Percentiles rank a stretch among this genome's conserved stretches.
phyloP scores from a whole-genome alignment of 2,797 vertebrate species.

The Aplochiton taeniatus region DNA sequence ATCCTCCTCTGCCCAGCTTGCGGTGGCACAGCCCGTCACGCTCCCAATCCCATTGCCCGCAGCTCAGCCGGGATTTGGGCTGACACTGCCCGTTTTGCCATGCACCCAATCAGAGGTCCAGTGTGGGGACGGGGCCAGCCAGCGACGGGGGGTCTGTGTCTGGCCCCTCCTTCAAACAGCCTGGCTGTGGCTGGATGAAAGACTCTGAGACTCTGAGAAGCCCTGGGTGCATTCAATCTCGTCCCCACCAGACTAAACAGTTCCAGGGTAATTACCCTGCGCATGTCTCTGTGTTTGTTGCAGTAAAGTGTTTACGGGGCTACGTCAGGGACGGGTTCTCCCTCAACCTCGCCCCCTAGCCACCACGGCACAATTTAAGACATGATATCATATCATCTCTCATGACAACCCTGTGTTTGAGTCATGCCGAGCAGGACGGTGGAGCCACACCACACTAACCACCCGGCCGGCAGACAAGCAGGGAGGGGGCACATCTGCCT shows the following conservation, averaged over 20 bases:
- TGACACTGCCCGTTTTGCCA: slow-evolving; percentile 33
- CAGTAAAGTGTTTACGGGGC: neutral
- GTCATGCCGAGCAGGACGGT: slow-evolving; percentile 4
- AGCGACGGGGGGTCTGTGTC: too few relatives aligned
- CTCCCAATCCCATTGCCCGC: slow-evolving; percentile 40
- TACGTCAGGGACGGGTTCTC: too few relatives aligned
- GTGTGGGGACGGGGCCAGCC: neutral
- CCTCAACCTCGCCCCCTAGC: too few relatives aligned
- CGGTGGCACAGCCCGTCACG: slow-evolving; percentile 28
- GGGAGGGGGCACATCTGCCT: slow-evolving; percentile 9
- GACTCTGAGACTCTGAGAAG: too few relatives aligned
- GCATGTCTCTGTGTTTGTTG: too few relatives aligned
- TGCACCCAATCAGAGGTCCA: slow-evolving; percentile 1
- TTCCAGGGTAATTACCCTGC: too few relatives aligned
- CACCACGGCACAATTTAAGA: too few relatives aligned
- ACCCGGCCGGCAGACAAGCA: slow-evolving; percentile 9
- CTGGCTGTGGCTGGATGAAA: neutral
- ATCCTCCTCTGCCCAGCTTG: slow-evolving; percentile 22
- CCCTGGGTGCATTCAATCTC: neutral
- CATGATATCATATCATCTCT: neutral
- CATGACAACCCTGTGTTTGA: neutral
- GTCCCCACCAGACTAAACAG: neutral
- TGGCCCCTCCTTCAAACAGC: neutral
- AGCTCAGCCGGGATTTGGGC: slow-evolving; percentile 45
- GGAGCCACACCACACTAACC: slow-evolving; percentile 24